Percentiles rank a stretch among this genome's conserved stretches.
These are phyloP conservation scores for Malacoctenus gilli DNA, from an alignment of 2,797 vertebrate species.

Conservation along the genomic window DNA sequence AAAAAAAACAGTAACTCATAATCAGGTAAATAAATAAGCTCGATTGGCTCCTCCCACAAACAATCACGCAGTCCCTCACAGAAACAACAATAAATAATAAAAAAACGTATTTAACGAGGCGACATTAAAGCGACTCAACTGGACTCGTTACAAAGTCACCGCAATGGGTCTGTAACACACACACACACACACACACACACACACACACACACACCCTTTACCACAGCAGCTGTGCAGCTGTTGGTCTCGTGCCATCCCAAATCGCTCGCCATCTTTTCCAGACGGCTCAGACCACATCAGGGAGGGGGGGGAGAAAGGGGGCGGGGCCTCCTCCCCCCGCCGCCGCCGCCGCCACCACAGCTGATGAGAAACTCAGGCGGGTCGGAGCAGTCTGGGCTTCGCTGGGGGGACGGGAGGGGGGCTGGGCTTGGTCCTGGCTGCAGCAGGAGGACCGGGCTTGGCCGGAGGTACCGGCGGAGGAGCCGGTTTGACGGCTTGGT, in stretches of 20 bases:
- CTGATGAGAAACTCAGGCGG: conserved; percentile 37
- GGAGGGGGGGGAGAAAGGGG: too few relatives aligned
- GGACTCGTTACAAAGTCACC: too few relatives aligned
- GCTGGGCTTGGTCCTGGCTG: conserved; percentile 26
- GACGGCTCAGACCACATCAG: too few relatives aligned
- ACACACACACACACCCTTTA: too few relatives aligned
- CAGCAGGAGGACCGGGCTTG: conserved; percentile 55
- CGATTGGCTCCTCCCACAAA: too few relatives aligned
- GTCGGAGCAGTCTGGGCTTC: conserved; percentile 44
- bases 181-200: too few relatives aligned
- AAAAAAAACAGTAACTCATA: too few relatives aligned
- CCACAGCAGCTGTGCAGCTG: conserved; percentile 27
- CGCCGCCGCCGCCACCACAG: too few relatives aligned
- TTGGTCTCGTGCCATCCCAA: conserved; percentile 19
- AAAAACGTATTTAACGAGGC: conserved; percentile 11
- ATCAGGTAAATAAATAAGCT: too few relatives aligned
- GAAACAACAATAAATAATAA: conserved; percentile 39
- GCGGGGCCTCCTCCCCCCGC: too few relatives aligned
- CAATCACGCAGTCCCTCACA: conserved; percentile 20
- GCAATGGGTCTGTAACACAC: too few relatives aligned
- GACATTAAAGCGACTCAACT: too few relatives aligned
- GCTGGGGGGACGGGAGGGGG: conserved; percentile 27
- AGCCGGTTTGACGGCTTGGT: conserved; percentile 21
- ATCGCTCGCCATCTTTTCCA: conserved; percentile 8
- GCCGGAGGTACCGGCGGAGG: conserved; percentile 53